Evolutionary conservation across 2,113 vertebrate species (phyloP).

Genomic region (Phocoena phocoena): DNA sequence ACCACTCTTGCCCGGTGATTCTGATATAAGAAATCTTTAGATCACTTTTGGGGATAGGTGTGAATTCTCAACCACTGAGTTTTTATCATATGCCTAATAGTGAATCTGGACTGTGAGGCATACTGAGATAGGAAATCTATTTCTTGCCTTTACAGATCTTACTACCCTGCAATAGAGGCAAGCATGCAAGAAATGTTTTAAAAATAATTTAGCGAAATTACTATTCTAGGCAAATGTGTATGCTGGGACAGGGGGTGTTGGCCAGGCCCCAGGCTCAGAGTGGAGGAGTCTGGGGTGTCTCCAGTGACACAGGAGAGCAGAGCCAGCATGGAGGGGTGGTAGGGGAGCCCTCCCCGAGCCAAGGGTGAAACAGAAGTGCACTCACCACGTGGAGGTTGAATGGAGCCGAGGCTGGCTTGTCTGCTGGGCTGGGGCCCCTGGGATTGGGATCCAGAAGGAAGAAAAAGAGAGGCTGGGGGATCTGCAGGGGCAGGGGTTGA

Average conservation of each 20-base stretch:
- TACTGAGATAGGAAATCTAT: neutral
- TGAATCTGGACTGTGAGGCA: neutral
- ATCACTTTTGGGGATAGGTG: neutral
- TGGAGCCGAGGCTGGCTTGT: neutral
- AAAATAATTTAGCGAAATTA: neutral
- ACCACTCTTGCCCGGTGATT: neutral
- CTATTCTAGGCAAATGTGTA: neutral
- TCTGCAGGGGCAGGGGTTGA: too few species aligned
- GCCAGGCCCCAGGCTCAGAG: neutral
- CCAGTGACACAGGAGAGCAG: neutral
- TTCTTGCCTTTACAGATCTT: neutral
- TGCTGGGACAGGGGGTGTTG: neutral
- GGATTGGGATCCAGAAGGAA: neutral
- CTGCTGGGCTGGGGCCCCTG: neutral
- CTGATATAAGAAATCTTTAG: neutral
- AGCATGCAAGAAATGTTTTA: neutral
- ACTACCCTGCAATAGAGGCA: neutral
- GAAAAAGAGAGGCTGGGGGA: neutral
- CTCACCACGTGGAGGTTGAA: fast-evolving
- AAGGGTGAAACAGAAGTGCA: neutral
- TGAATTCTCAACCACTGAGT: neutral
- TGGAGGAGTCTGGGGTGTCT: neutral
- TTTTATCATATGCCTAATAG: neutral
- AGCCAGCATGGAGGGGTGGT: neutral
- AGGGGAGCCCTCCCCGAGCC: neutral